Evolutionary conservation across 92 coral and sea anemone genomes (phyloP), one percentile per base, ranked within the genome.

Genomic region (Virgularia gustaviana): DNA sequence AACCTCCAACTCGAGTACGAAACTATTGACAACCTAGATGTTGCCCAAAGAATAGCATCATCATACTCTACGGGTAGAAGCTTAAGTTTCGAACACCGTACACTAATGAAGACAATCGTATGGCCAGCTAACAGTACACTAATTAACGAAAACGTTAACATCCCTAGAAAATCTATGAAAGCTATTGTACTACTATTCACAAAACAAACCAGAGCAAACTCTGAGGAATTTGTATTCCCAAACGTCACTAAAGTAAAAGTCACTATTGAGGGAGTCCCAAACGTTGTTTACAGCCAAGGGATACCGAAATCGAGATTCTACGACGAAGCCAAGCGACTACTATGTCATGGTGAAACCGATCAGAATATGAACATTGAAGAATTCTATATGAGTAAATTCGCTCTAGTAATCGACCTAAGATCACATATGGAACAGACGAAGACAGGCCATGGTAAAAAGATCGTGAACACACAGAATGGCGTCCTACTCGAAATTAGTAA

Each of bases 221-320:
- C 51, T 33, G 64, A 71, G 36, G 41, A 32, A 8, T 52, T 38
- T 20, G 5, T 53, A 2, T 71, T 52, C 47, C 77, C 77, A 9
- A 71, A 71, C 41, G 30, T 71, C 4, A 20, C 62, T 19, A 0
- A 4, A 34, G 64, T 71, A 27, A 52, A 71, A 20, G 18, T 71
- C 2, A 36, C 64, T 53, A 71, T 71, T 12, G 64, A 71, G 36
- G 80, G 80, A 60, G 72, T 62, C 20, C 72, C 80, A 15, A 75
- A 75, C 57, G 32, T 18, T 9, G 70, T 75, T 19, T 75, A 44
- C 7, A 44, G 61, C 23, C 72, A 75, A 62, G 67, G 71, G 47
- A 41, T 61, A 9, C 42, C 42, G 49, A 61, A 61, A 28, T 29
- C 61, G 22, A 45, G 62, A 30, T 65, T 75, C 41, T 75, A 43